phyloP scores from a whole-genome alignment of 2,888 invertebrate species.

The Steromphala cineraria region DNA sequence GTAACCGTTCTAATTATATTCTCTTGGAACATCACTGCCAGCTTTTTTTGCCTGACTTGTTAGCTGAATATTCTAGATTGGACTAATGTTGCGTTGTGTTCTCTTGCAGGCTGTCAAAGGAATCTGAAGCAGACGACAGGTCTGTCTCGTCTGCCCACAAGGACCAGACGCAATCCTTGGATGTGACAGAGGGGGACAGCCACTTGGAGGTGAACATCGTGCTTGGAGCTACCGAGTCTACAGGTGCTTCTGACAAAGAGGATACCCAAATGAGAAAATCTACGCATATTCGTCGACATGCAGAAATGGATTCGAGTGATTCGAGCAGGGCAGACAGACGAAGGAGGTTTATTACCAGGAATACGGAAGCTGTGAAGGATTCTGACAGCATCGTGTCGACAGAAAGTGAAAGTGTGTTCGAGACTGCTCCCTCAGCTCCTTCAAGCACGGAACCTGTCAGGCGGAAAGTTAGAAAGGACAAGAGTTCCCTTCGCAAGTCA shows the following conservation, averaged over 20 bases:
- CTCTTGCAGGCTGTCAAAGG: constrained; percentile 5
- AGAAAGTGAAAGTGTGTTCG: constrained; percentile 28
- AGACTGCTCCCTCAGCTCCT: constrained; percentile 22
- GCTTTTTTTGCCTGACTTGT: neutral
- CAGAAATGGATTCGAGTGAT: neutral
- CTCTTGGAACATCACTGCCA: neutral
- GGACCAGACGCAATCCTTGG: neutral
- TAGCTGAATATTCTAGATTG: neutral
- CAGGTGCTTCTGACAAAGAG: neutral
- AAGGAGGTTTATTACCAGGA: neutral
- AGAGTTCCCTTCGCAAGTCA: constrained; percentile 34
- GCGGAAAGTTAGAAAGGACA: constrained; percentile 32
- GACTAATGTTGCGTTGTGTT: neutral
- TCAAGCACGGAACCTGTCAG: constrained; percentile 24
- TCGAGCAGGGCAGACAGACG: neutral
- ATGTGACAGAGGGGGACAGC: neutral
- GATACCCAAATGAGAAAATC: constrained; percentile 6
- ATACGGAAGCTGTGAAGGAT: neutral
- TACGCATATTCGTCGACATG: neutral
- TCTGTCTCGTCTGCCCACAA: neutral
- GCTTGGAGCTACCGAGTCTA: neutral
- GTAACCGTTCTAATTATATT: neutral
- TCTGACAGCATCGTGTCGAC: constrained; percentile 12
- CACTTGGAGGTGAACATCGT: neutral
- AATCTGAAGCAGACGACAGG: neutral